Conservation (phyloP, 2,888 invertebrate species). For the Caenorhabditis drosophilae region DNA sequence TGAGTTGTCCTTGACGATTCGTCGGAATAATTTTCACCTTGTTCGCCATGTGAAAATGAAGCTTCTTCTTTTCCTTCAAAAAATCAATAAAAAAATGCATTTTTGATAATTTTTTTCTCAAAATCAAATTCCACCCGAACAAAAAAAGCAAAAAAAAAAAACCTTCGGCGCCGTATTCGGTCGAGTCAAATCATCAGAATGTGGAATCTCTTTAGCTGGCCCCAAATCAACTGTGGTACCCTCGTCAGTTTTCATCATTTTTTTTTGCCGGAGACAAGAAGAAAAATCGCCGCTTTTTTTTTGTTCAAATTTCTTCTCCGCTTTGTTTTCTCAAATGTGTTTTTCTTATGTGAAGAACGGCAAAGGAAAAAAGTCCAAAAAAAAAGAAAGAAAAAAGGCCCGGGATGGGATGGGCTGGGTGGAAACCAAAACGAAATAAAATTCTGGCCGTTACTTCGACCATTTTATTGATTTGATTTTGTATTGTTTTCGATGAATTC, state of each 20-base stretch:
- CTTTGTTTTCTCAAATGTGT: too few species aligned
- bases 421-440: too few species aligned
- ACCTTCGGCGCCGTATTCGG: slow-evolving; percentile 27
- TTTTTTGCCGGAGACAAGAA: background rate
- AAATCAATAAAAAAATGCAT: slow-evolving; percentile 3
- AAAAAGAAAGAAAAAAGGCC: too few species aligned
- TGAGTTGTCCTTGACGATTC: slow-evolving; percentile 65
- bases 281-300: too few species aligned
- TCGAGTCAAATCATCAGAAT: slow-evolving; percentile 21
- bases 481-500: too few species aligned
- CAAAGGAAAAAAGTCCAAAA: too few species aligned
- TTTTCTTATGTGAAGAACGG: too few species aligned
- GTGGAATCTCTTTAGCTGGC: slow-evolving; percentile 39
- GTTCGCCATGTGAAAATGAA: slow-evolving; percentile 59
- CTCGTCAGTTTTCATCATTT: slow-evolving; percentile 24
- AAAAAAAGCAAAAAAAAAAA: background rate
- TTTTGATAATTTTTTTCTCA: background rate
- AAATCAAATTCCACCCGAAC: background rate
- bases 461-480: too few species aligned
- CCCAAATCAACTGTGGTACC: slow-evolving; percentile 48
- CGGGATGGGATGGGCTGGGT: too few species aligned
- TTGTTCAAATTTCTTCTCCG: too few species aligned
- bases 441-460: too few species aligned
- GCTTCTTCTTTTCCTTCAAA: slow-evolving; percentile 55
- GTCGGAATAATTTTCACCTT: slow-evolving; percentile 65